phyloP scores from a whole-genome alignment of 2,888 invertebrate genomes.

The Megastigmus dorsalis region DNA sequence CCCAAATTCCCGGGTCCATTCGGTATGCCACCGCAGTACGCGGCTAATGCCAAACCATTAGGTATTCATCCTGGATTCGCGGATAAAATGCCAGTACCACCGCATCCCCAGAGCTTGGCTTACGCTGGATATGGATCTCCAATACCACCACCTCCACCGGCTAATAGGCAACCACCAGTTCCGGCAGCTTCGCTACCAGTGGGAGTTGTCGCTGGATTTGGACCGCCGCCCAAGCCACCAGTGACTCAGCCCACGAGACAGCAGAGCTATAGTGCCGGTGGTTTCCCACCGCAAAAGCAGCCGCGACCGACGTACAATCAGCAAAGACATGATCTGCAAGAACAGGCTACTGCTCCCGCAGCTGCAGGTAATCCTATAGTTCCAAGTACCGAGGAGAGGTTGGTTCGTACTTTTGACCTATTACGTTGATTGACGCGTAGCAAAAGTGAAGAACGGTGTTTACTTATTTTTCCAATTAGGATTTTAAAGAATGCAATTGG shows the following conservation, averaged over 20 bases:
- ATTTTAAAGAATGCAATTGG: too few relatives aligned
- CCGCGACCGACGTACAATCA: slow-evolving; percentile 14
- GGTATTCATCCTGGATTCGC: slow-evolving; percentile 35
- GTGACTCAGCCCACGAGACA: slow-evolving; percentile 16
- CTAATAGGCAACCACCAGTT: slow-evolving; percentile 12
- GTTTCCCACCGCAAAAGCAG: slow-evolving; percentile 28
- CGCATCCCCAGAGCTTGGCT: slow-evolving; percentile 62
- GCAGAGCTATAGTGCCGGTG: background rate
- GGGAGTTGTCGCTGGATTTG: slow-evolving; percentile 28
- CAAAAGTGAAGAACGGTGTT: too few relatives aligned
- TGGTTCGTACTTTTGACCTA: too few relatives aligned
- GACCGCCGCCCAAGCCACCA: slow-evolving; percentile 24
- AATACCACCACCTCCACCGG: background rate
- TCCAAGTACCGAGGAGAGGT: too few relatives aligned
- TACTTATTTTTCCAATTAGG: too few relatives aligned
- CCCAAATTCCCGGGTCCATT: slow-evolving; percentile 54
- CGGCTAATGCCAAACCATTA: slow-evolving; percentile 58
- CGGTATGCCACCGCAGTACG: slow-evolving; percentile 59
- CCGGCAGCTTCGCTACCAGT: slow-evolving; percentile 44
- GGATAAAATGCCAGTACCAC: slow-evolving; percentile 29
- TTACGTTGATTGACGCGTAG: too few relatives aligned
- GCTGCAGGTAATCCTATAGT: slow-evolving; percentile 47
- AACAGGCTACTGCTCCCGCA: slow-evolving; percentile 8
- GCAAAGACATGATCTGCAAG: slow-evolving; percentile 27
- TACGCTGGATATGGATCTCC: slow-evolving; percentile 65